Conservation (phyloP, 2,888 invertebrate genomes). For the Sinhomidia bicolor region DNA sequence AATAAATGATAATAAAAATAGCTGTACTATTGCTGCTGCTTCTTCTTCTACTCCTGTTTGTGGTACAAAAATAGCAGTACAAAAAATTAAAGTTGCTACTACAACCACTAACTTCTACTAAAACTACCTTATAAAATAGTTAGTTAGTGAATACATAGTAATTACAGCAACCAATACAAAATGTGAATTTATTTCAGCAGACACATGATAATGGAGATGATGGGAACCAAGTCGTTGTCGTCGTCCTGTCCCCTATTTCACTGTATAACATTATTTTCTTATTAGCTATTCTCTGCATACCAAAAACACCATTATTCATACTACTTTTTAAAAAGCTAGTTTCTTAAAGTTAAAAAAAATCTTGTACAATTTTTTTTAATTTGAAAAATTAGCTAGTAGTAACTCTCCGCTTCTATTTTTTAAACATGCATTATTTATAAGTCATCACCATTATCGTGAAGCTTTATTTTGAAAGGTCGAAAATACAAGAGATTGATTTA, state of each 20-base stretch:
- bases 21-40: slow-evolving; percentile 5
- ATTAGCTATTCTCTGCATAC: background rate
- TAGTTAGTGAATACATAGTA: background rate
- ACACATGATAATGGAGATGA: background rate
- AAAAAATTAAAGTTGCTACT: background rate
- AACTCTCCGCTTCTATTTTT: background rate
- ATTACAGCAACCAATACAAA: slow-evolving; percentile 19
- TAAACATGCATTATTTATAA: background rate
- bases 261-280: background rate
- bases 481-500: background rate
- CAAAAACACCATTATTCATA: background rate
- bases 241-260: slow-evolving; percentile 21
- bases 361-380: background rate
- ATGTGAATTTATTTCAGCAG: slow-evolving; percentile 32
- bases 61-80: slow-evolving; percentile 22
- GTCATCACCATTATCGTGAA: background rate
- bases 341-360: background rate
- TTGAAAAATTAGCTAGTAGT: background rate
- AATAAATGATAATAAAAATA: slow-evolving; percentile 45
- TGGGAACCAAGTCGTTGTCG: slow-evolving; percentile 32
- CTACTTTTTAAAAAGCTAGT: background rate
- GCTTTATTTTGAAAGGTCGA: background rate
- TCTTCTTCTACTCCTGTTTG: background rate
- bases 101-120: background rate
- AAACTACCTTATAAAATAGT: background rate